Conservation (phyloP, 2,888 invertebrate species). For the Alentia gelatinosa region DNA sequence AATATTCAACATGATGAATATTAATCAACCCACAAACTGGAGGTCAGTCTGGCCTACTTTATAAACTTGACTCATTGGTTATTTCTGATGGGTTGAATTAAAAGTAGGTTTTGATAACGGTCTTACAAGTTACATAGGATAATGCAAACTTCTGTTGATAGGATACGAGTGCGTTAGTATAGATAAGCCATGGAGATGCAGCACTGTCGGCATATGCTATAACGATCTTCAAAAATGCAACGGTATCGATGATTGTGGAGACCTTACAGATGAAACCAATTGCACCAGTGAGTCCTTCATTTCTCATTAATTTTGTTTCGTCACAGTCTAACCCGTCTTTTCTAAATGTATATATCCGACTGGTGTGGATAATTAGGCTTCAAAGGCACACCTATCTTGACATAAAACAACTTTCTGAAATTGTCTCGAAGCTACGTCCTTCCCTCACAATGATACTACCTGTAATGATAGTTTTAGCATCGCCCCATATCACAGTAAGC, state of each 20-base stretch:
- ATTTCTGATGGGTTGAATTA: neutral
- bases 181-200: conserved; percentile 9
- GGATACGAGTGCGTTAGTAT: neutral
- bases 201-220: conserved; percentile 3
- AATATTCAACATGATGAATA: neutral
- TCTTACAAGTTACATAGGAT: neutral
- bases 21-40: neutral
- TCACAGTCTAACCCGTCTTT: neutral
- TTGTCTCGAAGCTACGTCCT: neutral
- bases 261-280: conserved; percentile 44
- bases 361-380: neutral
- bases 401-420: neutral
- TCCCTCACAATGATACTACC: neutral
- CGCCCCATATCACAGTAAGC: neutral
- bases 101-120: neutral
- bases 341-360: neutral
- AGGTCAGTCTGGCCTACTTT: neutral
- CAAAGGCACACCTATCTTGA: neutral
- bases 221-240: conserved; percentile 30
- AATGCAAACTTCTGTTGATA: neutral
- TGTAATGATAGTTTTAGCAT: neutral
- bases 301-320: neutral
- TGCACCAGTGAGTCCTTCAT: conserved; percentile 35
- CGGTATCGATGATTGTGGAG: conserved; percentile 21
- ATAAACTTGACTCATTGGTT: neutral